Base-by-base conservation (phyloP, 2,113 vertebrate genomes). In the Hypomesus transpacificus region DNA sequence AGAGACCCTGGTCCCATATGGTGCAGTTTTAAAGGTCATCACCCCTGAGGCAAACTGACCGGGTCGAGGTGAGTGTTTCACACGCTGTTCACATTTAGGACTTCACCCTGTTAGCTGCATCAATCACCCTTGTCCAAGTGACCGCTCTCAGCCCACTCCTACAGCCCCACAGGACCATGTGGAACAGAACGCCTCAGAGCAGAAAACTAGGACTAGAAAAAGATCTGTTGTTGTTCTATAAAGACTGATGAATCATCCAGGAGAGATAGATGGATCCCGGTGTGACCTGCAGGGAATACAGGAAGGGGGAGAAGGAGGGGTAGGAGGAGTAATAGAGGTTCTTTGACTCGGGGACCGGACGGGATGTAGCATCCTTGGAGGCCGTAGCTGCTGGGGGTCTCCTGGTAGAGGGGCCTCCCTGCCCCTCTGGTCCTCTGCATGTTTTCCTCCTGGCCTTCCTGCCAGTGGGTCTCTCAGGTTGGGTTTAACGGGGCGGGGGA, bases 351-450 rank as follows among this genome's bases (percentile, higher is more conserved):
- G 11, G 18, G 51, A 3, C 68, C 64, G 66, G 50, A 64, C 54
- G 22, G 14, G 4, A 39, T 69, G 28, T 28, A 24, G 59, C n/a
- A 22, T 73, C 71, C 77, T 76, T 77, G 69, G 71, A 82, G 82
- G 71, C 74, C 34, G n/a, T 69, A 58, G 31, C 28, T 28, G 14
- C 53, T 79, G 72, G 68, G 9, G 14, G 2, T 4, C 46, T 60
- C 74, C 64, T 59, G 56, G 65, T 66, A 61, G 14, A 69, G 26
- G n/a, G 54, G 28, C 65, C 60, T 73, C 26, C n/a, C 66, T n/a
- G 63, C 34, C 39, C 21, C 39, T 46, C 39, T 11, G 9, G 21
- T 69, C 21, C 8, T 46, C 39, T 1, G 5, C 39, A 46, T 46
- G 9, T 46, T 46, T 46, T 7, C 39, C 39, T 46, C 39, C 39